A percentile compares a stretch with the other conserved stretches of the same genome.
phyloP scores from a whole-genome alignment of 2,888 invertebrate species.

The Biston betularia region DNA sequence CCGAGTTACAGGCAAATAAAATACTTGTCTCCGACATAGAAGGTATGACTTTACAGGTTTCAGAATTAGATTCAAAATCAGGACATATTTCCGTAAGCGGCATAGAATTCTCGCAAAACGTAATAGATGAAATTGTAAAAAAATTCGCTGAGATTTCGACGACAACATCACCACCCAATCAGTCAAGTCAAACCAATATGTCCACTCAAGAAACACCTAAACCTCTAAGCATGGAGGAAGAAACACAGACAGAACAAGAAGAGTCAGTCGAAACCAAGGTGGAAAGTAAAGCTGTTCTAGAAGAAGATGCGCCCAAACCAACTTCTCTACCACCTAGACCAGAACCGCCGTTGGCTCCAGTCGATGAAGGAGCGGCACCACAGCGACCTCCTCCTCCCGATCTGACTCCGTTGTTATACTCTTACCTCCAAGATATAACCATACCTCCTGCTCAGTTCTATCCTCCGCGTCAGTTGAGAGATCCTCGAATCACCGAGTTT shows the following conservation, averaged over 20 bases:
- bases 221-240: slow-evolving; percentile 72
- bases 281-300: slow-evolving; percentile 42
- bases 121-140: slow-evolving; percentile 88
- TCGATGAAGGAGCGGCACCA: slow-evolving; percentile 68
- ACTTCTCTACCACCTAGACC: slow-evolving; percentile 51
- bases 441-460: slow-evolving; percentile 81
- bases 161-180: slow-evolving; percentile 45
- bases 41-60: slow-evolving; percentile 89
- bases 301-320: slow-evolving; percentile 44
- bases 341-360: slow-evolving; percentile 42
- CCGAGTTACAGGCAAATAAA: slow-evolving; percentile 92
- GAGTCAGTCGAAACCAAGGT: slow-evolving; percentile 44
- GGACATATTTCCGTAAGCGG: slow-evolving; percentile 89
- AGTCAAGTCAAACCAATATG: slow-evolving; percentile 47
- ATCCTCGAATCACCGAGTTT: slow-evolving; percentile 68
- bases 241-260: slow-evolving; percentile 73
- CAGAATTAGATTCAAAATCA: slow-evolving; percentile 90
- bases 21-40: slow-evolving; percentile 94
- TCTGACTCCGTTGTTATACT: slow-evolving; percentile 78
- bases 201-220: slow-evolving; percentile 51
- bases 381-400: slow-evolving; percentile 82
- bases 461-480: slow-evolving; percentile 70
- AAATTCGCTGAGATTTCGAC: slow-evolving; percentile 83
- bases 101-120: slow-evolving; percentile 89
- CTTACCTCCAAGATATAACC: slow-evolving; percentile 84